Base-by-base conservation (phyloP, 2,113 vertebrate species). In the Synodontis membranacea region DNA sequence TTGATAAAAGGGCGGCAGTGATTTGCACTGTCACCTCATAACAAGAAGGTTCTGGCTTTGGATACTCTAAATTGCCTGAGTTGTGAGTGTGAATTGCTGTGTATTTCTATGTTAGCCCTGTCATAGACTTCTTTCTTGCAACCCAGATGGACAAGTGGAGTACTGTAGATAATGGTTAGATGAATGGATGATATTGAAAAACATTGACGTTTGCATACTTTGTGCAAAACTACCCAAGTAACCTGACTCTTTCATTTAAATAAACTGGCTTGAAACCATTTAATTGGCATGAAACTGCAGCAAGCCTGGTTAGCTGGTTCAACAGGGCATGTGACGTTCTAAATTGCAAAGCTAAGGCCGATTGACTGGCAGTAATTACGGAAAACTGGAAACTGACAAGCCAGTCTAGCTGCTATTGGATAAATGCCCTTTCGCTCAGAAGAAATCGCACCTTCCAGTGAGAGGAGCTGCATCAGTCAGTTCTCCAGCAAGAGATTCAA, bases 281-380 rank as follows among this genome's bases (percentile, higher is more conserved):
- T 86, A 88, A 84, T 84, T 84, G 44, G 62, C 28, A n/a, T 80
- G 25, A 86, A 86, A 86, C 84, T 66, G 80, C 34, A 58, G 66
- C 66, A 81, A 80, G 64, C 70, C n/a, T 28, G n/a, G 60, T 80
- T 84, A 80, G 42, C 64, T 78, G 37, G 80, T 54, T 72, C 74
- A 86, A 86, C 86, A 84, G 60, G 50, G 44, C 79, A 72, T 34
- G 62, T 62, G 25, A 72, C 70, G 83, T 80, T 62, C 42, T 62
- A 39, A 79, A 86, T 75, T 52, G 48, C 58, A 86, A 66, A 62
- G 60, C 74, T 9, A 58, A 83, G 84, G 46, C 34, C 17, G 50
- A 34, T 48, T 84, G 54, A 84, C 84, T 80, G 64, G 58, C 44
- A 68, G 82, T 78, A 56, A 82, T 88, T 42, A 60, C 48, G 0